These are phyloP conservation scores for Netelia melanura DNA, from an alignment of 2,888 invertebrate species.

Conservation along the genomic window DNA sequence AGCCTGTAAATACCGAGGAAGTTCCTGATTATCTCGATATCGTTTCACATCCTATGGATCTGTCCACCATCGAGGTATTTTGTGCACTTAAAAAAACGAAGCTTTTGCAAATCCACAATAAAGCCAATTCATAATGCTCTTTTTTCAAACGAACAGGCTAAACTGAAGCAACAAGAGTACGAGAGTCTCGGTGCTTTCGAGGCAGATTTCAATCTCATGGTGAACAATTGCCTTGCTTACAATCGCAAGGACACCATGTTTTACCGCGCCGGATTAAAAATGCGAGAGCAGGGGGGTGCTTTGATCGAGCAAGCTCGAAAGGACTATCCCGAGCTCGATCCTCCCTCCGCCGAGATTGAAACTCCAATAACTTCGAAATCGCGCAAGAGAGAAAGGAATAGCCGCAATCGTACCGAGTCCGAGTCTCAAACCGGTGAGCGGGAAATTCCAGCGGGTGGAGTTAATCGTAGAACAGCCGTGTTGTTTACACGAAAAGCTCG, in stretches of 20 bases:
- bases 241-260: conserved; percentile 98
- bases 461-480: conserved; percentile 91
- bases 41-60: conserved; percentile 95
- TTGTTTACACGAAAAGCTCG: conserved; percentile 91
- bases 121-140: neutral
- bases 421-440: conserved; percentile 79
- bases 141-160: conserved; percentile 81
- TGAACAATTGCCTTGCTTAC: conserved; percentile 97
- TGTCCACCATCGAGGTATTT: conserved; percentile 92
- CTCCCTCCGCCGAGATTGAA: conserved; percentile 55
- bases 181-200: conserved; percentile 92
- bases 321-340: conserved; percentile 86
- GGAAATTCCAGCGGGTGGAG: conserved; percentile 84
- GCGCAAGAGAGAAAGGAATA: conserved; percentile 80
- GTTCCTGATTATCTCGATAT: conserved; percentile 96
- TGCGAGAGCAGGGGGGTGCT: conserved; percentile 94
- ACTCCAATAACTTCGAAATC: conserved; percentile 72
- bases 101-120: conserved; percentile 3
- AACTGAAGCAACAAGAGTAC: conserved; percentile 90
- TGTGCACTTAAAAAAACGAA: neutral
- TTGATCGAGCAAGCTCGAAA: conserved; percentile 92
- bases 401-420: conserved; percentile 77
- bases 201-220: conserved; percentile 97
- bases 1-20: conserved; percentile 95
- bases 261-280: conserved; percentile 94